Conservation (phyloP, 2,113 vertebrate genomes). For the Mastomys natalensis region DNA sequence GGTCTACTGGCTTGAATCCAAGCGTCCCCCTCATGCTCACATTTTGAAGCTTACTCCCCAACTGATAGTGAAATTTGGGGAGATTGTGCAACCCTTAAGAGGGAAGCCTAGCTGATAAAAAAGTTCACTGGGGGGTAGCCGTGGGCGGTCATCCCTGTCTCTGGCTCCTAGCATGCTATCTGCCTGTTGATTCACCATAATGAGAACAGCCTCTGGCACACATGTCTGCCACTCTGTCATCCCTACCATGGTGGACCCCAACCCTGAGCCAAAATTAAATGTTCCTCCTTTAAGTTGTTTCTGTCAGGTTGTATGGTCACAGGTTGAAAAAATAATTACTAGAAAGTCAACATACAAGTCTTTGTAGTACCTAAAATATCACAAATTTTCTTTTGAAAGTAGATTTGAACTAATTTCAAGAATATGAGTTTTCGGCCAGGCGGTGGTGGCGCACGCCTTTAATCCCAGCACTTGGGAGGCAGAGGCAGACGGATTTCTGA, state of each 20-base stretch:
- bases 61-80: not conserved
- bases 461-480: too few species aligned
- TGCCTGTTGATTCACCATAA: not conserved
- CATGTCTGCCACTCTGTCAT: not conserved
- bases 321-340: not conserved
- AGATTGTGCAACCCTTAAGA: not conserved
- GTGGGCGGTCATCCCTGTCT: too few species aligned
- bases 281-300: not conserved
- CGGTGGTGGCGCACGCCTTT: too few species aligned
- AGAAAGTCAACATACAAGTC: not conserved
- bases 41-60: not conserved
- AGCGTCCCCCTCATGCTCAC: not conserved
- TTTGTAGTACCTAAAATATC: constrained; percentile 52
- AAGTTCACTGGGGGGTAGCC: not conserved
- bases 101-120: not conserved
- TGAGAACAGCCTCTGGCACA: not conserved
- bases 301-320: not conserved
- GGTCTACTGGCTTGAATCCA: not conserved
- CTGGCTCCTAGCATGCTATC: not conserved
- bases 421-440: constrained; percentile 51
- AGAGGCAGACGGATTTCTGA: too few species aligned
- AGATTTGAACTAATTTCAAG: constrained; percentile 46
- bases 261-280: not conserved
- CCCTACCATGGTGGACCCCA: not conserved
- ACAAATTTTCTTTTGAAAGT: constrained; percentile 55